Evolutionary conservation across 2,797 vertebrate species (phyloP), one percentile per base, ranked within the genome.

Genomic region (Neosalanx taihuensis): DNA sequence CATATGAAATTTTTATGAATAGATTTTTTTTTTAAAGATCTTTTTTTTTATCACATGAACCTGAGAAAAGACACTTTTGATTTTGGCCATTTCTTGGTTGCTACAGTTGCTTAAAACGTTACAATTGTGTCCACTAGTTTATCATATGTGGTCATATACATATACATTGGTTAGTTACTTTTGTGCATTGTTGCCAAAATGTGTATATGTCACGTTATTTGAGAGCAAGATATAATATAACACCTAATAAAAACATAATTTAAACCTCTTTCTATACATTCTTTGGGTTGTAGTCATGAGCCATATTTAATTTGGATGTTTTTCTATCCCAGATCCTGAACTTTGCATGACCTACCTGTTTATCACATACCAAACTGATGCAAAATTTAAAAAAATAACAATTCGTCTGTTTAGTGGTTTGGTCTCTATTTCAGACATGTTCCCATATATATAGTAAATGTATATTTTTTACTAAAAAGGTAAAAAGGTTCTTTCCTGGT

Each of bases 311-410:
- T 17, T 2, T 12, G 6, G 5, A 12, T 33, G 60, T 30, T 63
- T 63, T 37, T 58, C 31, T 59, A 17, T 30, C 70, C 31, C 66
- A 18, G 30, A 26, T 58, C n/a, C 5, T 71, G 49, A 56, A 57
- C 51, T 57, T 71, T 71, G 31, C 31, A 31, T 59, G 30, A 12
- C 10, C 18, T 33, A 3, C 10, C 18, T n/a, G 18, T n/a, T 35
- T 20, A 26, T 35, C 31, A 10, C n/a, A 31, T 31, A 2, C 20
- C 6, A 67, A 53, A 53, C 20, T 58, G 60, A 72, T 35, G 33
- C n/a, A 53, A 74, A 12, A 18, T 3, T 35, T 37, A 71, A 64
- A 74, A 81, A 71, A 37, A 13, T n/a, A 31, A 73, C 49, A 73
- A 64, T 49, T 57, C 46, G n/a, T 46, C 67, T 20, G 70, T 73